These are phyloP conservation scores for Drosophila prostipennis DNA, from an alignment of 2,888 invertebrate species.

Conservation along the genomic window DNA sequence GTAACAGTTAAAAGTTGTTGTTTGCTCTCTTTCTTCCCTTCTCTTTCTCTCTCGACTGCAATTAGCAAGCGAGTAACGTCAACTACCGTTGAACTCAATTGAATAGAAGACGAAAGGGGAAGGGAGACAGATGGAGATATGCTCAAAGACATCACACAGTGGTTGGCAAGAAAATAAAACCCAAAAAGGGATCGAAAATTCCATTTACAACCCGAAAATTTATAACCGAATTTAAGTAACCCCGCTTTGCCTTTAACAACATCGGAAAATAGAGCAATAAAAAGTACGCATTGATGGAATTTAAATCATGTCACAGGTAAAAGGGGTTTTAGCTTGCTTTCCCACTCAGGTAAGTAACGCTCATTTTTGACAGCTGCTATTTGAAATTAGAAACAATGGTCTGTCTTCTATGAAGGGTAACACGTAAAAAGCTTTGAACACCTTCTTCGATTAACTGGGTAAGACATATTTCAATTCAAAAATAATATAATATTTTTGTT, in stretches of 20 bases:
- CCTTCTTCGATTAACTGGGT: no score
- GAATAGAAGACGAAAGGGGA: constrained; percentile 14
- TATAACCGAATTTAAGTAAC: neutral
- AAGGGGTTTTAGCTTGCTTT: neutral
- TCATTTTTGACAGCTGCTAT: constrained; percentile 25
- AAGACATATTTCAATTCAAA: no score
- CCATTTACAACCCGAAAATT: neutral
- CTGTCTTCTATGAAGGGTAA: no score
- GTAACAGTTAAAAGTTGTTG: constrained; percentile 46
- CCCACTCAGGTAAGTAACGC: constrained; percentile 12
- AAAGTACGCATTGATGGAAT: constrained; percentile 5
- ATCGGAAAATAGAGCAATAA: constrained; percentile 8
- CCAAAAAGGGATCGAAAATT: neutral
- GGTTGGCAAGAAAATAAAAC: constrained; percentile 13
- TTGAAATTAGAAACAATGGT: neutral
- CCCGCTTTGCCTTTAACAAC: neutral
- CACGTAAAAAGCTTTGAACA: no score
- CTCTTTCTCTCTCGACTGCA: constrained; percentile 12
- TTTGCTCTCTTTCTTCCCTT: constrained; percentile 12
- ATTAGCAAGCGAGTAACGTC: constrained; percentile 35
- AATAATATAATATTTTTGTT: no score
- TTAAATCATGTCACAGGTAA: constrained; percentile 16
- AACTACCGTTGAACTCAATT: constrained; percentile 46
- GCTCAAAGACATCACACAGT: constrained; percentile 27
- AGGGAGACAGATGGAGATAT: constrained; percentile 2